Evolutionary conservation across 2,113 vertebrate genomes (phyloP).

Genomic region (Glaucidium brasilianum): DNA sequence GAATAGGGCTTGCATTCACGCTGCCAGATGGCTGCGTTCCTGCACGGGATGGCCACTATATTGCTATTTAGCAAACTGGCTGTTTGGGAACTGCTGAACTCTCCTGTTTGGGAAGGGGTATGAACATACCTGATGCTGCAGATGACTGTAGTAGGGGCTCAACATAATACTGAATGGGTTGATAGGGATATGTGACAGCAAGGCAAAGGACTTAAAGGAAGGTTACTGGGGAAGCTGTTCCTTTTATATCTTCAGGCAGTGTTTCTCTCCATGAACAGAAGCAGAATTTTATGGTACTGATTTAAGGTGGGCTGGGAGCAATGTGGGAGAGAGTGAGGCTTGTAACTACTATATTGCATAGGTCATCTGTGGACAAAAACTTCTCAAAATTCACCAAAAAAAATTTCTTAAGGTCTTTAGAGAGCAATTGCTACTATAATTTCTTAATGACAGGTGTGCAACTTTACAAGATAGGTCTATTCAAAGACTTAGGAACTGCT

Average conservation of each 20-base stretch:
- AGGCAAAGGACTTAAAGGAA: not conserved
- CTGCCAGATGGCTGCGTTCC: not conserved
- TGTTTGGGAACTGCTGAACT: not conserved
- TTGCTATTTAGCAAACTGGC: not conserved
- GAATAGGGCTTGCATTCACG: not conserved
- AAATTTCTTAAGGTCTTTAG: not conserved
- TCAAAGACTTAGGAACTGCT: not conserved
- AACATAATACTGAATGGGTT: not conserved
- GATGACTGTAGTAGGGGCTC: not conserved
- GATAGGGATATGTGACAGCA: accelerated
- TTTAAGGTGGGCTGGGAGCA: not conserved
- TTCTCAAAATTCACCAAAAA: not conserved
- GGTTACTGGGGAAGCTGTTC: not conserved
- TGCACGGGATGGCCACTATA: not conserved
- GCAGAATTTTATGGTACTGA: not conserved
- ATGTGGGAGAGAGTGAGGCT: not conserved
- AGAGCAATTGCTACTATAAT: not conserved
- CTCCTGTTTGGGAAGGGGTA: not conserved
- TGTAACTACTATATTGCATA: not conserved
- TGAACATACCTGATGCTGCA: not conserved
- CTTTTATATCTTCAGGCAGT: not conserved
- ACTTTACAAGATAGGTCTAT: not conserved
- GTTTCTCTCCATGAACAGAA: not conserved
- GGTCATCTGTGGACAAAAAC: not conserved
- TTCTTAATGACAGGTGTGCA: not conserved